These are phyloP conservation scores for Falco naumanni DNA, from an alignment of 2,797 vertebrate species.

Conservation along the genomic window DNA sequence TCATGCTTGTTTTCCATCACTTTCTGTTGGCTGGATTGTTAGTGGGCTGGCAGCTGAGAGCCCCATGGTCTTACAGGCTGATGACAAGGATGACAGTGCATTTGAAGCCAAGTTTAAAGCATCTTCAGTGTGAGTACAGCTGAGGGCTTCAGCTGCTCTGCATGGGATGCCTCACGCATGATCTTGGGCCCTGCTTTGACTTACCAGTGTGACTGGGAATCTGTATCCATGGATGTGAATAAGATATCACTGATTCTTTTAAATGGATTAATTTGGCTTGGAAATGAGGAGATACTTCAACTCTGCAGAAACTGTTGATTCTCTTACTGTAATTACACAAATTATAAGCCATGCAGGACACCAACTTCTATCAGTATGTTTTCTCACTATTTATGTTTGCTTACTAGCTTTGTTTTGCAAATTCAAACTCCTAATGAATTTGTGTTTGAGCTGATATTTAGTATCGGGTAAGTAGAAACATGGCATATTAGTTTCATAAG, in stretches of 20 bases:
- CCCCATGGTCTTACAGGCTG: not conserved
- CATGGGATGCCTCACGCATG: not conserved
- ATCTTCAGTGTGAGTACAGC: constrained; percentile 50
- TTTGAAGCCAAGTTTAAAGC: constrained; percentile 52
- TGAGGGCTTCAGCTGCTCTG: not conserved
- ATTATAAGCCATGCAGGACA: not conserved
- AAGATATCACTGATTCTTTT: not conserved
- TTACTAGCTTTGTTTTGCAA: not conserved
- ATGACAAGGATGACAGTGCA: constrained; percentile 17
- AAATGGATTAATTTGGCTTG: not conserved
- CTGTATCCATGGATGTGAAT: not conserved
- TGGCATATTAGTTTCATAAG: not conserved
- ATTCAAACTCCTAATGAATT: not conserved
- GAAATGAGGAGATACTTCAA: not conserved
- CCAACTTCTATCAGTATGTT: not conserved
- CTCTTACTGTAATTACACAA: not conserved
- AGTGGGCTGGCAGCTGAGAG: not conserved
- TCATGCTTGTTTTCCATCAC: not conserved
- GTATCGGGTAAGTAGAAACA: not conserved
- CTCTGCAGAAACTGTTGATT: not conserved
- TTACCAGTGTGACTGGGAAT: not conserved
- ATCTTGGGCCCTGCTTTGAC: not conserved
- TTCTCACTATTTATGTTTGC: not conserved
- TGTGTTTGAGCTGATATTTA: not conserved
- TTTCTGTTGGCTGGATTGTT: not conserved